phyloP scores from a whole-genome alignment of 2,797 vertebrate species.

The Mus minutoides region DNA sequence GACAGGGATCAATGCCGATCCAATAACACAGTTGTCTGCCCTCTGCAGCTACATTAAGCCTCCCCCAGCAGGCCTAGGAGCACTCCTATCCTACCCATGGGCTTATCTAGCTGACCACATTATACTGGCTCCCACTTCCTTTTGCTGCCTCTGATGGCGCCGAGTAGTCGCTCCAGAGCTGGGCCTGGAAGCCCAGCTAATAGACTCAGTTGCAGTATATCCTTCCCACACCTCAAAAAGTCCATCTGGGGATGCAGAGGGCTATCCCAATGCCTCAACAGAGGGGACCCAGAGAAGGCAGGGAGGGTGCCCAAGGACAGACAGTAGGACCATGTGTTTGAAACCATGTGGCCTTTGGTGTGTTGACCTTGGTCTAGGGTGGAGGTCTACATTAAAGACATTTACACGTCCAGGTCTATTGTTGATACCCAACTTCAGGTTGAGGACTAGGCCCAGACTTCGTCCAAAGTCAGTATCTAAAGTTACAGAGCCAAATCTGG shows the following conservation, averaged over 20 bases:
- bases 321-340: neutral
- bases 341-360: neutral
- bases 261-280: neutral
- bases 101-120: slow-evolving; percentile 71
- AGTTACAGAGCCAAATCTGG: neutral
- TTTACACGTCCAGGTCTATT: neutral
- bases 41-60: slow-evolving; percentile 73
- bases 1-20: slow-evolving; percentile 78
- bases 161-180: neutral
- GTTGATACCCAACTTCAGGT: neutral
- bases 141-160: slow-evolving; percentile 55
- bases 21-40: slow-evolving; percentile 72
- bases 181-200: neutral
- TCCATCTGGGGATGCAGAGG: neutral
- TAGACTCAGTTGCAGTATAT: neutral
- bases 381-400: slow-evolving; percentile 26
- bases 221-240: slow-evolving; percentile 28
- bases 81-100: slow-evolving; percentile 57
- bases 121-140: slow-evolving; percentile 41
- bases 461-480: slow-evolving; percentile 9
- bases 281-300: neutral
- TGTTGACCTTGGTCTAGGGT: slow-evolving; percentile 14
- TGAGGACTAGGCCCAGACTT: neutral
- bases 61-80: slow-evolving; percentile 53
- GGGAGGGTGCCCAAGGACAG: neutral